phyloP scores from a whole-genome alignment of 1,140 invertebrate genomes.

The Pseudomyrmex pallidus region DNA sequence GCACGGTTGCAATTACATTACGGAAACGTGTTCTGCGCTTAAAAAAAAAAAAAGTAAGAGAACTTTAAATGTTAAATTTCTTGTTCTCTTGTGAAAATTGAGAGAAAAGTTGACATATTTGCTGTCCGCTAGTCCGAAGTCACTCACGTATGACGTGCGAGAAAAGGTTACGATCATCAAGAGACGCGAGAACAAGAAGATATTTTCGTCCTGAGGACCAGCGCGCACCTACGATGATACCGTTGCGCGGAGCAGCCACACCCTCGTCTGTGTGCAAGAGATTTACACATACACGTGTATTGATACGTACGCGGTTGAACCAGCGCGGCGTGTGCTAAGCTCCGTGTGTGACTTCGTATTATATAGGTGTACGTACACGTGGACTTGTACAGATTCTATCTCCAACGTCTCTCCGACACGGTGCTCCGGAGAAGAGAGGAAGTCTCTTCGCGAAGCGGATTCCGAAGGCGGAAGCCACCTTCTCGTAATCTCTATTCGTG shows the following conservation, averaged over 20 bases:
- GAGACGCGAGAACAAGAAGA: constrained; percentile 48
- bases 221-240: constrained; percentile 79
- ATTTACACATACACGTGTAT: constrained; percentile 57
- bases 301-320: constrained; percentile 39
- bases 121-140: neutral
- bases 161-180: constrained; percentile 33
- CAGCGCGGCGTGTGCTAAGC: constrained; percentile 26
- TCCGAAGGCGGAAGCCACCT: constrained; percentile 54
- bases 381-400: constrained; percentile 71
- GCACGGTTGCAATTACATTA: too few relatives aligned
- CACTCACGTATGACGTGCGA: constrained; percentile 5
- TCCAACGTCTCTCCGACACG: constrained; percentile 58
- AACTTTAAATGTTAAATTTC: neutral
- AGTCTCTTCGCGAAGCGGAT: constrained; percentile 52
- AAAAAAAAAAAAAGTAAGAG: too few relatives aligned
- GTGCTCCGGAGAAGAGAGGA: constrained; percentile 38
- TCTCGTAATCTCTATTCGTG: neutral
- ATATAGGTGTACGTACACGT: constrained; percentile 8
- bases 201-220: constrained; percentile 71
- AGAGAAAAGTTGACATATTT: constrained; percentile 2
- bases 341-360: constrained; percentile 41
- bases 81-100: constrained; percentile 8
- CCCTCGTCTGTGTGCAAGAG: constrained; percentile 72
- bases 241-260: constrained; percentile 81
- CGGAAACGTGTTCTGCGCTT: too few relatives aligned